Base-by-base conservation (phyloP, 2,797 vertebrate species). In the Hirundo rustica region DNA sequence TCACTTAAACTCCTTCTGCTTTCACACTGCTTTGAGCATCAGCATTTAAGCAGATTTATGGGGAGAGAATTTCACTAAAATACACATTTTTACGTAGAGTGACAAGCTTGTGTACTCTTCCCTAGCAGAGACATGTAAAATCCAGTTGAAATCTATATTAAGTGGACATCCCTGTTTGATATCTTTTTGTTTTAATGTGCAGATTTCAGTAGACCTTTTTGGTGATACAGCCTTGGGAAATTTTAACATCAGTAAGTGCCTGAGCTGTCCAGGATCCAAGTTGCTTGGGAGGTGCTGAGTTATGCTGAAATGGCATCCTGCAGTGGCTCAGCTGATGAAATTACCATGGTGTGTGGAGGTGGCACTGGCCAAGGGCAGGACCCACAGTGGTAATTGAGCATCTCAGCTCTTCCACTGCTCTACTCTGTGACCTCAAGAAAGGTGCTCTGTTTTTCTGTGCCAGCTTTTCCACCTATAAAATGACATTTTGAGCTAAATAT, bases 11-110 rank as follows among this genome's bases (percentile, higher is more conserved):
- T 74, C 61, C 27, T 73, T 71, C 74, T 66, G 64, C 85, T 75
- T 89, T 93, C 91, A 79, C 30, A 57, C 64, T 44, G 42, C 77
- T 88, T 89, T 10, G 4, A 80, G 58, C 78, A 89, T 85, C 85
- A 79, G 53, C 25, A 50, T 89, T 85, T 94, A 53, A 95, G 83
- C 70, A 68, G 91, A 86, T 88, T 91, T 70, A 27, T 66, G 40
- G 48, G 34, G 70, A 88, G 40, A 74, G 12, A 88, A 68, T 85
- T 79, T 75, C 40, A 40, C 45, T 45, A 72, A 95, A 96, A 94
- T 51, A 71, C 29, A 77, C 15, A 54, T 79, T 95, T 96, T 89
- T 79, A 71, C 50, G 62, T 7, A 58, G 36, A 76, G 45, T 16
- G 16, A 85, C 54, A 90, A 81, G 61, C 68, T 65, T 20, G 20